These are phyloP conservation scores for Erebia epiphron DNA, from an alignment of 2,888 invertebrate species.

Conservation along the genomic window DNA sequence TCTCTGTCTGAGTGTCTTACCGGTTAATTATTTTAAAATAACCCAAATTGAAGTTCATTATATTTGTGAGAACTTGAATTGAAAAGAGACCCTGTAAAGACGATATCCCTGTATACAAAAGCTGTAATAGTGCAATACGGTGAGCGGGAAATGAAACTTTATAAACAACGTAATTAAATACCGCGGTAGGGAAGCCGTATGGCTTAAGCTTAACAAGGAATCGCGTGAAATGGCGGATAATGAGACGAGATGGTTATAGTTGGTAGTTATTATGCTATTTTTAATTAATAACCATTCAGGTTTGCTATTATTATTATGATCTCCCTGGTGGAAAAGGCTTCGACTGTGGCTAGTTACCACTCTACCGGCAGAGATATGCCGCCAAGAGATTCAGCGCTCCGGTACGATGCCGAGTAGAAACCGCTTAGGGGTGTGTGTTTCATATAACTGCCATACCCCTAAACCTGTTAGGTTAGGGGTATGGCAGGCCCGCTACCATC, in stretches of 20 bases:
- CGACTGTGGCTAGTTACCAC: no score
- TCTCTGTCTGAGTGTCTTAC: no score
- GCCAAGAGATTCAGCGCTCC: no score
- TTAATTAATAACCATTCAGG: neutral
- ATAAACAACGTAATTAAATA: conserved; percentile 17
- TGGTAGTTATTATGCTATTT: neutral
- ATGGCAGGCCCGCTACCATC: no score
- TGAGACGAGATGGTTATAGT: neutral
- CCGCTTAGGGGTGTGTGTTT: no score
- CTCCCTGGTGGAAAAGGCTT: no score
- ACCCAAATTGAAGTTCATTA: neutral
- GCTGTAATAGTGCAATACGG: neutral
- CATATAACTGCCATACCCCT: no score
- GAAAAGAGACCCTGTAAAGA: conserved; percentile 1
- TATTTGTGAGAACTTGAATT: neutral
- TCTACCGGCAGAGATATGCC: no score
- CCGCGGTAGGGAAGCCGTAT: conserved; percentile 1
- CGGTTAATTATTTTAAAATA: no score
- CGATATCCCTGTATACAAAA: neutral
- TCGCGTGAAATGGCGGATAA: neutral
- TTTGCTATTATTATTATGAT: no score
- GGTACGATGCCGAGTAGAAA: no score
- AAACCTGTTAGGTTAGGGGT: no score
- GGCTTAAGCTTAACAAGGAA: conserved; percentile 10
- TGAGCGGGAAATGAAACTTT: neutral